A percentile compares a stretch with the other conserved stretches of the same genome.
Conservation (phyloP, 2,113 vertebrate species). For the Phaethon lepturus region DNA sequence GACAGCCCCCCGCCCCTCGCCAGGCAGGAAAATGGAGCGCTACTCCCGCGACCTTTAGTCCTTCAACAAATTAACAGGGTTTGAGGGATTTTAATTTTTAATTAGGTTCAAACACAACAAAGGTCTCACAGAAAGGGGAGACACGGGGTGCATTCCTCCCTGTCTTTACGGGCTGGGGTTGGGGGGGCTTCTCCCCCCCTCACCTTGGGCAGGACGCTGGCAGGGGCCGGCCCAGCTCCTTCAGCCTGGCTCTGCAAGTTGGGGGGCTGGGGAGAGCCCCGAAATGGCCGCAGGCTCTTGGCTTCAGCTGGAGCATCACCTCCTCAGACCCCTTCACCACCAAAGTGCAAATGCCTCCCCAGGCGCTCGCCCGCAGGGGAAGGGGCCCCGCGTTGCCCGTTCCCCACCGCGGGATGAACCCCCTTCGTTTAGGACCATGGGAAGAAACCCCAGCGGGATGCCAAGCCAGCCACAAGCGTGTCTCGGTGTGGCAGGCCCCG, state of each 20-base stretch:
- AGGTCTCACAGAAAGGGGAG: not conserved
- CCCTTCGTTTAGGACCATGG: not conserved
- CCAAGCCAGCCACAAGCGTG: not conserved
- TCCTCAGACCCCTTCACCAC: not conserved
- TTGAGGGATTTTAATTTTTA: not conserved
- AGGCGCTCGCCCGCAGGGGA: rapidly evolving
- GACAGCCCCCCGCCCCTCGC: too few species aligned
- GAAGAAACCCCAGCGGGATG: not conserved
- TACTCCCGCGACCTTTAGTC: not conserved
- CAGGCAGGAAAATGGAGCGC: not conserved
- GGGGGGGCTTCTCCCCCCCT: too few species aligned
- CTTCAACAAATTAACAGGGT: not conserved
- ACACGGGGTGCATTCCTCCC: not conserved
- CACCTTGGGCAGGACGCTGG: too few species aligned
- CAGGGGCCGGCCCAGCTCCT: not conserved
- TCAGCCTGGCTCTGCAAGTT: not conserved
- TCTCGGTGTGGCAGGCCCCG: too few species aligned
- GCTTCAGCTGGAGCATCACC: not conserved
- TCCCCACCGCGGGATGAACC: rapidly evolving
- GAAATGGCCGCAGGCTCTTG: rapidly evolving
- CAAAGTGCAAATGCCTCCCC: not conserved
- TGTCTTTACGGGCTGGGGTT: not conserved
- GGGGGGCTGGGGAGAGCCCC: not conserved
- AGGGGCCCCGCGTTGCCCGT: not conserved
- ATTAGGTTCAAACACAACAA: slow-evolving; percentile 19